Percentiles rank a stretch among this genome's conserved stretches.
Conservation (phyloP, 1,140 invertebrate genomes). For the Bombus difficillimus region DNA sequence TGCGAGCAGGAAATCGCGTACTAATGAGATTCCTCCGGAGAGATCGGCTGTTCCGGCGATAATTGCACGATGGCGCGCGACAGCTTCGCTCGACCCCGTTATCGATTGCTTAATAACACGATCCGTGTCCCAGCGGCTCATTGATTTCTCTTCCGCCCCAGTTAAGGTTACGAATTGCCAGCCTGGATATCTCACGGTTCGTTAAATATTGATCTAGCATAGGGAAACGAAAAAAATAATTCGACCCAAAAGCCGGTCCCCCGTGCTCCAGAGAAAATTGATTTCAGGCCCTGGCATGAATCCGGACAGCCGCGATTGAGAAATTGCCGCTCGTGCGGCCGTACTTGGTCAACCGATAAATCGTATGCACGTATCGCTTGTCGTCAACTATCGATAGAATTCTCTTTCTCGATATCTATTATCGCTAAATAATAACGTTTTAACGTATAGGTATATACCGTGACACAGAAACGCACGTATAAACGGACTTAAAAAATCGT, state of each 20-base stretch:
- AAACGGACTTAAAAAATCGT: no score
- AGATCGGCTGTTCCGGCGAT: neutral
- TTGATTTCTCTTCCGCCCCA: slow-evolving; percentile 33
- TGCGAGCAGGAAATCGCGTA: neutral
- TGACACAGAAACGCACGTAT: no score
- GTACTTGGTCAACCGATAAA: neutral
- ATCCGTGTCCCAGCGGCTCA: neutral
- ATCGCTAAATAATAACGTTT: no score
- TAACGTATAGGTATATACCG: no score
- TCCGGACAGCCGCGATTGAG: neutral
- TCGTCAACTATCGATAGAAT: neutral
- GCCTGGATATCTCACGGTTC: neutral
- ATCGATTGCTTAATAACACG: slow-evolving; percentile 22
- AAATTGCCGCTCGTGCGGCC: neutral
- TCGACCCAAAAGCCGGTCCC: neutral
- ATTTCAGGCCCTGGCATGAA: neutral
- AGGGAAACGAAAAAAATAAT: neutral
- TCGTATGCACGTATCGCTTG: no score
- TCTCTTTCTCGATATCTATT: neutral
- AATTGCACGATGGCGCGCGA: slow-evolving; percentile 14
- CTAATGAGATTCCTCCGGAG: slow-evolving; percentile 23
- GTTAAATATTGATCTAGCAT: neutral
- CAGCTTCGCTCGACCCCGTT: neutral
- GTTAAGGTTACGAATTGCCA: slow-evolving; percentile 6
- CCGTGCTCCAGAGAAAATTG: neutral